phyloP scores from a whole-genome alignment of 2,888 invertebrate species.

The Melikaiella ostensackeni region DNA sequence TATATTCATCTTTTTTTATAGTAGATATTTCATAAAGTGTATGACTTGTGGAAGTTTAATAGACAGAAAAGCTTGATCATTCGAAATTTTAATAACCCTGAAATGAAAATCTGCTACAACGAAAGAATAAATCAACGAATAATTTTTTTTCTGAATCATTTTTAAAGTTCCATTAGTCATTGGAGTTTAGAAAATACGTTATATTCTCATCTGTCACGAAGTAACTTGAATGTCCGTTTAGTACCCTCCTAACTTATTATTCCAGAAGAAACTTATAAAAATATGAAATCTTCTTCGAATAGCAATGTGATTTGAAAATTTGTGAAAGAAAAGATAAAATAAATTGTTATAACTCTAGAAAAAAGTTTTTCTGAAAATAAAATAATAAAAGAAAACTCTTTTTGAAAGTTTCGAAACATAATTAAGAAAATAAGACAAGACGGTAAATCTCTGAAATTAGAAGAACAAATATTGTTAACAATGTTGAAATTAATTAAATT shows the following conservation, averaged over 20 bases:
- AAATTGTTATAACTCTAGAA: not conserved
- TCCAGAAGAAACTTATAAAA: not conserved
- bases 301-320: no score
- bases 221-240: not conserved
- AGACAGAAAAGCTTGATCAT: not conserved
- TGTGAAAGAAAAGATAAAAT: no score
- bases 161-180: not conserved
- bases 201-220: no score
- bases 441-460: not conserved
- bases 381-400: not conserved
- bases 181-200: not conserved
- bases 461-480: not conserved
- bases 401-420: not conserved
- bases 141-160: not conserved
- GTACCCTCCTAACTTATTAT: not conserved
- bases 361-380: not conserved
- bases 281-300: not conserved
- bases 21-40: not conserved
- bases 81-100: not conserved
- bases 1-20: not conserved
- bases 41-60: not conserved
- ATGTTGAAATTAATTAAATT: not conserved
- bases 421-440: not conserved
- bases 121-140: conserved; percentile 24
- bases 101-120: not conserved